Evolutionary conservation across 2,888 invertebrate species (phyloP), one percentile per base, ranked within the genome.

Genomic region (Sericinus montela): DNA sequence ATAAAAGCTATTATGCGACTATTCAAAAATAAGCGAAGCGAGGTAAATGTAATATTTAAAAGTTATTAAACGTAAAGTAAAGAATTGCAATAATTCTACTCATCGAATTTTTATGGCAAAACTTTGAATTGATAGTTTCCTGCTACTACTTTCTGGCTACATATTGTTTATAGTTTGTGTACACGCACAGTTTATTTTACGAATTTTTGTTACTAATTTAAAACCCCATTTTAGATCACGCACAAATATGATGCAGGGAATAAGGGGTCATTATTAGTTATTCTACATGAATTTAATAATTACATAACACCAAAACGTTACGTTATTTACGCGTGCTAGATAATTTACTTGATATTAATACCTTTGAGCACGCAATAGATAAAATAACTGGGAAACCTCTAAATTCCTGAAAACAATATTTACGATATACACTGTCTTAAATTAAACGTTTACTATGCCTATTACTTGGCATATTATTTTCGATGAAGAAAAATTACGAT

Each of bases 41-140:
- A 13, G 13, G 29, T 16, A 44, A 32, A 34, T 13, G 3, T 13
- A 15, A 43, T 7, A 28, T 16, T 8, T 10, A 16, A 15, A 43
- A 9, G 25, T 37, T n/a, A 19, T 23, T 29, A 37, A 23, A 32
- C 13, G 25, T 38, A 38, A 39, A 32, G n/a, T 25, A 28, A 16
- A 34, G 23, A n/a, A 42, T 14, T 28, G 19, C 23, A n/a, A 11
- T 30, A 23, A 10, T 29, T 29, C 39, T 32, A 39, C 29, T 44
- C 19, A 29, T 30, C 19, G 13, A 44, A 45, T 49, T 70, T 81
- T 82, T 80, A 83, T 82, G 79, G 77, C 71, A 61, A 75, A 84
- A 82, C 76, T 82, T 84, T 63, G 73, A 80, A 82, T 80, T 78
- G 79, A 79, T 81, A 75, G 77, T 77, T 82, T 79, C 75, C 76